phyloP scores from a whole-genome alignment of 2,797 vertebrate genomes.

The Tragelaphus eurycerus region DNA sequence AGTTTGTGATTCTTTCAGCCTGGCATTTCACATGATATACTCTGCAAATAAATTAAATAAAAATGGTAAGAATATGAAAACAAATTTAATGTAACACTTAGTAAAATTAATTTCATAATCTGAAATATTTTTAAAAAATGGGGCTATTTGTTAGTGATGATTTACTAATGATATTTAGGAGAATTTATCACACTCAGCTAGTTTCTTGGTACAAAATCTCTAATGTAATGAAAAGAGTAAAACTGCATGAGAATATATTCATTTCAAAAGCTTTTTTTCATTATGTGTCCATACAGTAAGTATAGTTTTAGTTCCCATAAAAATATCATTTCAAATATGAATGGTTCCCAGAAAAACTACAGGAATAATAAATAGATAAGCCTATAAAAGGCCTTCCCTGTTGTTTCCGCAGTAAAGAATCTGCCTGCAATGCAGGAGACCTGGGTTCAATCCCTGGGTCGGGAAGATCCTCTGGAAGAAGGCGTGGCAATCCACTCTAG shows the following conservation, averaged over 20 bases:
- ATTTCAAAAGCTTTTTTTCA: not conserved
- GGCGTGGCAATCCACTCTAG: not conserved
- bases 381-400: not conserved
- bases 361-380: not conserved
- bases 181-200: not conserved
- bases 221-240: not conserved
- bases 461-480: not conserved
- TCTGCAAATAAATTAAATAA: not conserved
- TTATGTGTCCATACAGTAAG: not conserved
- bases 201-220: conserved; percentile 5
- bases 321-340: not conserved
- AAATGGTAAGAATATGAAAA: not conserved
- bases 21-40: not conserved
- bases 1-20: not conserved
- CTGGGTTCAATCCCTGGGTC: fast-evolving
- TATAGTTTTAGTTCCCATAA: not conserved
- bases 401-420: not conserved
- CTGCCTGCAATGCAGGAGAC: not conserved
- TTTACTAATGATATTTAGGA: not conserved
- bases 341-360: not conserved
- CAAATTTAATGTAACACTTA: not conserved
- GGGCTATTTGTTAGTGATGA: not conserved
- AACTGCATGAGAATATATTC: not conserved
- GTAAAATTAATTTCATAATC: not conserved
- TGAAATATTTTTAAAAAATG: conserved; percentile 25